phyloP scores from a whole-genome alignment of 2,888 invertebrate species.

The Alcis repandata region DNA sequence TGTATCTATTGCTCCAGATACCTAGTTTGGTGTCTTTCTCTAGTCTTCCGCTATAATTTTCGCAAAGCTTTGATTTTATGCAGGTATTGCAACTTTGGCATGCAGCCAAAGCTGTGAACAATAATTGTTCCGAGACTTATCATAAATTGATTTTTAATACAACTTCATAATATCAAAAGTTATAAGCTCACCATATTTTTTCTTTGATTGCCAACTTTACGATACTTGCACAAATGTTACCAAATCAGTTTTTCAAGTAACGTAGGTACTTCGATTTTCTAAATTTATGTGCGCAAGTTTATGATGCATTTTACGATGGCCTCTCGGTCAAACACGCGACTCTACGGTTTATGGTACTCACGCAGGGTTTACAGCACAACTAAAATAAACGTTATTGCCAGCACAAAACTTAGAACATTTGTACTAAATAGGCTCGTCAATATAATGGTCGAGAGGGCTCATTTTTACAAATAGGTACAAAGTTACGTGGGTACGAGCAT shows the following conservation, averaged over 20 bases:
- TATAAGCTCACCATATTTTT: slow-evolving; percentile 15
- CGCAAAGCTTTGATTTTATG: neutral
- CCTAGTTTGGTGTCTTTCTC: neutral
- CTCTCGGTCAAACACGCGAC: slow-evolving; percentile 82
- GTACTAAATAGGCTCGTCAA: slow-evolving; percentile 49
- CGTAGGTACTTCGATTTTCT: slow-evolving; percentile 68
- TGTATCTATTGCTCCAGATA: neutral
- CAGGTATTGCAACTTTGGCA: slow-evolving; percentile 60
- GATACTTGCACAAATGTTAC: slow-evolving; percentile 54
- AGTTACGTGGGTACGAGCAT: slow-evolving; percentile 53
- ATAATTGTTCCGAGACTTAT: slow-evolving; percentile 69
- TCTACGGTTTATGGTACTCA: slow-evolving; percentile 73
- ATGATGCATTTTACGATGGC: slow-evolving; percentile 80
- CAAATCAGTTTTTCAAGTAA: slow-evolving; percentile 66
- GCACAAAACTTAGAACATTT: slow-evolving; percentile 50
- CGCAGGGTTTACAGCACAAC: slow-evolving; percentile 72
- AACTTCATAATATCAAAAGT: slow-evolving; percentile 32
- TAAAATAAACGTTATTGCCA: slow-evolving; percentile 65
- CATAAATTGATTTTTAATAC: slow-evolving; percentile 48
- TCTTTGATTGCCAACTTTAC: slow-evolving; percentile 40
- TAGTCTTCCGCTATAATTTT: neutral
- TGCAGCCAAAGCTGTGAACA: slow-evolving; percentile 66
- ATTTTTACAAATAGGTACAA: slow-evolving; percentile 47
- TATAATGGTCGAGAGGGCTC: slow-evolving; percentile 43
- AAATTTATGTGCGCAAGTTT: slow-evolving; percentile 77